Base-by-base conservation (phyloP, 2,113 vertebrate genomes). In the Triplophysa tibetana region DNA sequence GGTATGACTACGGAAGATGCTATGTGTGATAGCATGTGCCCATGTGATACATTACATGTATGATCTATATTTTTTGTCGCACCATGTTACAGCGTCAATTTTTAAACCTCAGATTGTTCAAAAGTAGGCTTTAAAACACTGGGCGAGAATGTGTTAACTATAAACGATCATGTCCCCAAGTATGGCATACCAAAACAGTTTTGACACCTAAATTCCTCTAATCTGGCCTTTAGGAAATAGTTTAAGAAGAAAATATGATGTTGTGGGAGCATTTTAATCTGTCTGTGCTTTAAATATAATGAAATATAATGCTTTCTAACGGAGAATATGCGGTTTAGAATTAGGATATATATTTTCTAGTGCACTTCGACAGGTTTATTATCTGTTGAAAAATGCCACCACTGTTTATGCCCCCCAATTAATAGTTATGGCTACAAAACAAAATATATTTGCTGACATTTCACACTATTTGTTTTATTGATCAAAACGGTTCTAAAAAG, bases 1-100 rank as follows among this genome's bases (percentile, higher is more conserved):
- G 21, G n/a, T 24, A 58, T 4, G 12, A 29, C 48, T 14, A 83
- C 84, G 86, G 82, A 86, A 69, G 29, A 50, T 9, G 14, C 23
- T 12, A 29, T 66, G 23, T 65, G 33, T 80, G 29, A 45, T 67
- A 23, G 52, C 72, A 29, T 68, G 72, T 52, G 72, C 64, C 19
- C 24, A 24, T 68, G 23, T 62, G 72, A 75, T 60, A 64, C 21
- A 80, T 29, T 45, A 38, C 43, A 56, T 76, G 43, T 26, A 70
- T 70, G 67, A 82, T 68, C n/a, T 69, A 65, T 26, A n/a, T 61
- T 33, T 50, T 29, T 65, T 38, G n/a, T 17, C 7, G 8, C 6
- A 17, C 17, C 8, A 54, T 54, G 50, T 54, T 4, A 54, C 29
- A 75, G 79, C 24, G 41, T 62, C 14, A 17, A 60, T 43, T 69